Conservation (phyloP, 35 echinoderm and acorn worm species). For the Amphiura filiformis region DNA sequence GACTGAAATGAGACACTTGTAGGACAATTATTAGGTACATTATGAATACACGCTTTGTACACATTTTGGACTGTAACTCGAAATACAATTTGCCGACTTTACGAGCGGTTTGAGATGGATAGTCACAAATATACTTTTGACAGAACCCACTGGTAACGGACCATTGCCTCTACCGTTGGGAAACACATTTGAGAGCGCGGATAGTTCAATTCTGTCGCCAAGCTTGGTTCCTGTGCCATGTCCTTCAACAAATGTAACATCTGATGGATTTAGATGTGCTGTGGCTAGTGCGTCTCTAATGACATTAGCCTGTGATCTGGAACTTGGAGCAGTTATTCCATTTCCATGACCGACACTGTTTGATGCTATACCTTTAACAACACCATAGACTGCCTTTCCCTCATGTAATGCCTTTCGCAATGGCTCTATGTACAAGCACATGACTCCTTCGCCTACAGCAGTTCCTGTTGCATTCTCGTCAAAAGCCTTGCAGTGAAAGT, state of each 20-base stretch:
- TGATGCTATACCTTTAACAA: slow-evolving; percentile 11
- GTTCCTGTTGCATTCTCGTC: neutral
- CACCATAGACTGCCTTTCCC: neutral
- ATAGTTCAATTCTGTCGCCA: neutral
- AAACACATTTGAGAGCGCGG: neutral
- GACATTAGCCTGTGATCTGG: slow-evolving; percentile 6
- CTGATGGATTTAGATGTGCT: neutral
- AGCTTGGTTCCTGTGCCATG: neutral
- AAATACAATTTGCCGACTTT: too few species aligned
- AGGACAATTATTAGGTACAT: too few species aligned
- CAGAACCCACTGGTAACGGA: neutral
- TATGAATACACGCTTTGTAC: too few species aligned
- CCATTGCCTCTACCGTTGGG: neutral
- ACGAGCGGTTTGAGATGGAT: too few species aligned
- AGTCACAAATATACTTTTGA: slow-evolving; percentile 9
- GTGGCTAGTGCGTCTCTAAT: neutral
- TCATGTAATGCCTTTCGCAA: neutral
- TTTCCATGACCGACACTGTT: neutral
- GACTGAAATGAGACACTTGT: too few species aligned
- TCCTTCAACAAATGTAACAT: slow-evolving; percentile 21
- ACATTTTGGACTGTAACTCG: too few species aligned
- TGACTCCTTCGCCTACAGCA: slow-evolving; percentile 5
- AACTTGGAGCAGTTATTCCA: slow-evolving; percentile 13
- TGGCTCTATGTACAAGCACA: slow-evolving; percentile 3
- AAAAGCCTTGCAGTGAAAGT: slow-evolving; percentile 4